Conservation (phyloP, 2,888 invertebrate species). For the Chloromyia formosa region DNA sequence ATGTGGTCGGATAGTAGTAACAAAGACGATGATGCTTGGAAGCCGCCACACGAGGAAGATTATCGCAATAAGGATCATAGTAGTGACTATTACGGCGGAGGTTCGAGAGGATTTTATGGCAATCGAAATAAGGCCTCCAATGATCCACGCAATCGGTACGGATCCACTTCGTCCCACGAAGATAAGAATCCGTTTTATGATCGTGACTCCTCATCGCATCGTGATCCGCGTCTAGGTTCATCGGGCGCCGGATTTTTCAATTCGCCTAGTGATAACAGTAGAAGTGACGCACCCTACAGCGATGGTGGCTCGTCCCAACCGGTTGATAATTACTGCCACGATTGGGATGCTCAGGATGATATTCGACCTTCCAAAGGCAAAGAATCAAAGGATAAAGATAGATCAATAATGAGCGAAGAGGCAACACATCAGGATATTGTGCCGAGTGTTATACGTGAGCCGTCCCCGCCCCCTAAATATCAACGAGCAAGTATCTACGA, state of each 20-base stretch:
- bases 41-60: background rate
- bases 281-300: too few relatives aligned
- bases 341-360: conserved; percentile 25
- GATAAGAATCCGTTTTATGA: background rate
- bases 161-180: background rate
- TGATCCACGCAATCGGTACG: background rate
- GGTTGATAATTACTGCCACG: conserved; percentile 14
- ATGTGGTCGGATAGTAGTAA: background rate
- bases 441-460: conserved; percentile 4
- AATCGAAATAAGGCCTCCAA: background rate
- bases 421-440: conserved; percentile 29
- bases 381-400: background rate
- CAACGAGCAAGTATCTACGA: conserved; percentile 60
- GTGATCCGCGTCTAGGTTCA: conserved; percentile 24
- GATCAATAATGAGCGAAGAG: background rate
- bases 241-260: background rate
- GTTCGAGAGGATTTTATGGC: background rate
- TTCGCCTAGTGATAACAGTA: background rate
- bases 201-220: background rate
- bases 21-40: conserved; percentile 5
- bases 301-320: background rate
- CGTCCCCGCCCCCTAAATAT: conserved; percentile 52
- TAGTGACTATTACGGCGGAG: background rate
- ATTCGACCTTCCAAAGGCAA: too few relatives aligned
- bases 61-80: background rate